Conservation (phyloP, 2,113 vertebrate species). For the Agapornis roseicollis region DNA sequence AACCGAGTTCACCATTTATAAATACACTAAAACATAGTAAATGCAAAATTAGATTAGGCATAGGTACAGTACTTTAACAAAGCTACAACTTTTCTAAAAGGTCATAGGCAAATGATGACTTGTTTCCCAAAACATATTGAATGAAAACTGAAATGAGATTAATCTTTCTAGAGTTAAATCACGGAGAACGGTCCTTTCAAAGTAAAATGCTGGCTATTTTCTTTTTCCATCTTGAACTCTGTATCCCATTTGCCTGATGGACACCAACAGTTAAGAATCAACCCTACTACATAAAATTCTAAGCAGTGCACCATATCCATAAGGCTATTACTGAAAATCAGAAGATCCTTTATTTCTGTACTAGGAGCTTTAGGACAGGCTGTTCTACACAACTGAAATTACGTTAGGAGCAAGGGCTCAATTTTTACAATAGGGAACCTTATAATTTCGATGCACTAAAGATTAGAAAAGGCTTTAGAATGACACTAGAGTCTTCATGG, state of each 20-base stretch:
- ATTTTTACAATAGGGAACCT: slow-evolving; percentile 42
- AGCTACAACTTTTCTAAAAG: slow-evolving; percentile 72
- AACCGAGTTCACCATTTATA: slow-evolving; percentile 82
- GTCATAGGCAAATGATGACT: slow-evolving; percentile 67
- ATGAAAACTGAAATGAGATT: slow-evolving; percentile 55
- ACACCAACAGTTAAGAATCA: slow-evolving; percentile 50
- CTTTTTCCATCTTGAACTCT: slow-evolving; percentile 18
- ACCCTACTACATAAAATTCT: slow-evolving; percentile 57
- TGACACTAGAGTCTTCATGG: background rate
- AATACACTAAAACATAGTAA: slow-evolving; percentile 83
- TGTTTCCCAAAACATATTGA: slow-evolving; percentile 50
- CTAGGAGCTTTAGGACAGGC: slow-evolving; percentile 40
- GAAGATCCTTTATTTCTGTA: slow-evolving; percentile 17
- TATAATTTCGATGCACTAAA: slow-evolving; percentile 10
- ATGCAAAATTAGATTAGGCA: slow-evolving; percentile 77
- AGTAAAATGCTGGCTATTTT: slow-evolving; percentile 58
- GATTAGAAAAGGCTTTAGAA: slow-evolving; percentile 30
- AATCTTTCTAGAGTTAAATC: slow-evolving; percentile 2
- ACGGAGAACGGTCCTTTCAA: slow-evolving; percentile 19
- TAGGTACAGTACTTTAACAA: slow-evolving; percentile 77
- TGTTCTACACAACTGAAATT: slow-evolving; percentile 27
- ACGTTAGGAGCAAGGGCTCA: slow-evolving; percentile 43
- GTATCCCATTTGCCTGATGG: slow-evolving; percentile 51
- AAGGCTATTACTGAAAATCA: slow-evolving; percentile 62
- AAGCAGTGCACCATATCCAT: slow-evolving; percentile 61